A percentile compares a stretch with the other conserved stretches of the same genome.
Evolutionary conservation across 2,888 invertebrate genomes (phyloP).

Genomic region (Pasiphila rectangulata): DNA sequence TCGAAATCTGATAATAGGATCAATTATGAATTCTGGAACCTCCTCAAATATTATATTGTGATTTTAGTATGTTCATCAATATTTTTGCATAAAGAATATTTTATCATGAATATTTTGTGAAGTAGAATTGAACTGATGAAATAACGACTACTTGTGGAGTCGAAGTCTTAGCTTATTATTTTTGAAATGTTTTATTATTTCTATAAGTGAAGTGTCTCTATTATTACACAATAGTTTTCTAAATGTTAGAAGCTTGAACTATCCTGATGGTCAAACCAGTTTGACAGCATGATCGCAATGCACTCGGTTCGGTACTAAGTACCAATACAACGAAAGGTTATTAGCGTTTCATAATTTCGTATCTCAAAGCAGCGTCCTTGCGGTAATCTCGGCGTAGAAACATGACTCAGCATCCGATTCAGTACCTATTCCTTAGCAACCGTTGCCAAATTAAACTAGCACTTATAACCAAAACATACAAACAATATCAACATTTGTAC

Average conservation of each 20-base stretch:
- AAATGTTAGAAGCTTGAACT: not conserved
- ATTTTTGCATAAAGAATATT: no score
- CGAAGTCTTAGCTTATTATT: no score
- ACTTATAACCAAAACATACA: slow-evolving; percentile 56
- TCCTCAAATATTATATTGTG: no score
- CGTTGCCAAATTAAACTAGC: slow-evolving; percentile 60
- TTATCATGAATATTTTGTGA: no score
- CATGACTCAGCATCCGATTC: slow-evolving; percentile 62
- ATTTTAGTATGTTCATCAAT: no score
- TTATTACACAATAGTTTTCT: no score
- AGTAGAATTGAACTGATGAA: no score
- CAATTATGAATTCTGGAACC: no score
- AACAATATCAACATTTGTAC: slow-evolving; percentile 43
- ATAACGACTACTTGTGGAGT: no score
- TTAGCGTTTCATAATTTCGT: slow-evolving; percentile 49
- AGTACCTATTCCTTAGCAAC: slow-evolving; percentile 59
- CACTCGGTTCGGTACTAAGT: slow-evolving; percentile 8
- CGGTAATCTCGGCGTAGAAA: slow-evolving; percentile 59
- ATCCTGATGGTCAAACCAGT: slow-evolving; percentile 1
- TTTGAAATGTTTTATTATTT: no score
- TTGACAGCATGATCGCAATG: slow-evolving; percentile 12
- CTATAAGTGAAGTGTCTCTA: no score
- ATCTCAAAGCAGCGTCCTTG: slow-evolving; percentile 66
- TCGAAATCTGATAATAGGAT: no score
- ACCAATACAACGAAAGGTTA: slow-evolving; percentile 36